Conservation (phyloP, 2,797 vertebrate genomes). For the Phoeniculus purpureus region DNA sequence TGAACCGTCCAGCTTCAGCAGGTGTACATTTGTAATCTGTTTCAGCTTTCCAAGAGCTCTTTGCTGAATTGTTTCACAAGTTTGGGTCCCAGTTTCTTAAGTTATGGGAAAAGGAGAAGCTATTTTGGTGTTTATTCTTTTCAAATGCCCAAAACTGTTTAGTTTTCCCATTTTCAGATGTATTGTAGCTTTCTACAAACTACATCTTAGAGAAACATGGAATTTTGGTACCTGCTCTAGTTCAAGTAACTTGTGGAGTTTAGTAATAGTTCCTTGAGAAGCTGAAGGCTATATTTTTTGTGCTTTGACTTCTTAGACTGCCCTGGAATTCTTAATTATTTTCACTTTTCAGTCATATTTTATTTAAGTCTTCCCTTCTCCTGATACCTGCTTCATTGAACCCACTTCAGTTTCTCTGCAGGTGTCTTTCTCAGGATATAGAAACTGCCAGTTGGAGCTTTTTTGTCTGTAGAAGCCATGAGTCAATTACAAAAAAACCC, state of each 20-base stretch:
- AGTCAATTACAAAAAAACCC: background rate
- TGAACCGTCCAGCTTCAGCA: background rate
- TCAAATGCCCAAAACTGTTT: background rate
- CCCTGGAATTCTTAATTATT: background rate
- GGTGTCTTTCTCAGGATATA: background rate
- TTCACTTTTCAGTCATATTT: background rate
- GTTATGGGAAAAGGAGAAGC: background rate
- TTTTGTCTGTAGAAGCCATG: background rate
- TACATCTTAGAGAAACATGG: background rate
- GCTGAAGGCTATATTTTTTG: background rate
- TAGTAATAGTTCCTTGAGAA: background rate
- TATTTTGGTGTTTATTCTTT: background rate
- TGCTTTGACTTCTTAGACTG: background rate
- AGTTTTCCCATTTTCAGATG: background rate
- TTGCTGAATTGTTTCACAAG: background rate
- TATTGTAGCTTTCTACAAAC: background rate
- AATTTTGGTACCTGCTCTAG: background rate
- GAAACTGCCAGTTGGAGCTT: background rate
- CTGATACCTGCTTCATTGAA: background rate
- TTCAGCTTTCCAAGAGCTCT: background rate
- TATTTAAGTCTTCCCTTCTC: background rate
- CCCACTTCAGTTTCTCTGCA: background rate
- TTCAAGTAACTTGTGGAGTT: background rate
- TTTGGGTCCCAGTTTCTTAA: background rate
- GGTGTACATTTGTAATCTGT: background rate